Percentiles rank a stretch among this genome's conserved stretches.
Conservation (phyloP, 2,113 vertebrate species). For the Passer montanus region DNA sequence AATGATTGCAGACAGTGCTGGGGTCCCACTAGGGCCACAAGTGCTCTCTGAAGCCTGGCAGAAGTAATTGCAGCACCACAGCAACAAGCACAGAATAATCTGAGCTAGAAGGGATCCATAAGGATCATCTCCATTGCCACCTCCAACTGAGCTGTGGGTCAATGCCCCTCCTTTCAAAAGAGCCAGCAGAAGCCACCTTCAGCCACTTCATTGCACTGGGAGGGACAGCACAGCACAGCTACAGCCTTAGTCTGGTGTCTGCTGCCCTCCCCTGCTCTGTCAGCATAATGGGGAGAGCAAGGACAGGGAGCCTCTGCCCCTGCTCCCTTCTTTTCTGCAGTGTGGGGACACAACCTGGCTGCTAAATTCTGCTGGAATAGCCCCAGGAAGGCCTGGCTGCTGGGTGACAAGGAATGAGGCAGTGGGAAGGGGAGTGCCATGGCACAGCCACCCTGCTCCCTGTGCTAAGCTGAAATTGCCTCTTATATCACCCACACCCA, state of each 20-base stretch:
- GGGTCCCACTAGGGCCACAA: not conserved
- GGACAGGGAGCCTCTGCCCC: not conserved
- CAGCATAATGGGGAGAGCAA: not conserved
- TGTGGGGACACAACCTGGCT: not conserved
- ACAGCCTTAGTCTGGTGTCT: not conserved
- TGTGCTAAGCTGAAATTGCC: fast-evolving
- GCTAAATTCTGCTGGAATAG: not conserved
- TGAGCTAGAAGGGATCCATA: not conserved
- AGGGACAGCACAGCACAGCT: not conserved
- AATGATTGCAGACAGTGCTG: not conserved
- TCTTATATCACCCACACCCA: not conserved
- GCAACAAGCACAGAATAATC: not conserved
- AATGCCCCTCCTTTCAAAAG: not conserved
- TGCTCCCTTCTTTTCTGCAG: not conserved
- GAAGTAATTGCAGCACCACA: not conserved
- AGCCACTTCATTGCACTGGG: not conserved
- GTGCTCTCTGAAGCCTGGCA: not conserved
- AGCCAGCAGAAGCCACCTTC: not conserved
- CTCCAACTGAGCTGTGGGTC: not conserved
- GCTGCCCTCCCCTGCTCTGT: not conserved
- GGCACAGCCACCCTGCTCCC: not conserved
- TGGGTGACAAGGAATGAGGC: not conserved
- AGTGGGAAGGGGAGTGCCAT: not conserved
- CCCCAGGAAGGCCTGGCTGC: not conserved
- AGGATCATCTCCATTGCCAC: not conserved